Evolutionary conservation across 1,140 invertebrate species (phyloP), one percentile per base, ranked within the genome.

Genomic region (Drosophila fuyamai): DNA sequence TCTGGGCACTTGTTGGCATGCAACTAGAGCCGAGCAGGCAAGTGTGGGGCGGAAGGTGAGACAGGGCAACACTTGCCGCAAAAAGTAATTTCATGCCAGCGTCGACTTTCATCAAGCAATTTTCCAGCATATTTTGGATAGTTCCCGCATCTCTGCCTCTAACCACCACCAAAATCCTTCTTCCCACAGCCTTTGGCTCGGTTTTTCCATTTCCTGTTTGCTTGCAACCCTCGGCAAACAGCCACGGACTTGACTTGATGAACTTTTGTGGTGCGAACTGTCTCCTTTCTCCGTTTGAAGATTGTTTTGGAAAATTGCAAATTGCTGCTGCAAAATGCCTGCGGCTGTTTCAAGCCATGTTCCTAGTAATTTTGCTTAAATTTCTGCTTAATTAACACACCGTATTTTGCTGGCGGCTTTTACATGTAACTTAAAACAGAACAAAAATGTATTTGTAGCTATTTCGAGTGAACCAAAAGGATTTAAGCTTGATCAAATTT

Each of bases 61-160:
- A 62, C 62, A 50, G 29, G 67, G 50, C 65, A 76, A 65, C 58
- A 67, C 55, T 67, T 71, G 70, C 78, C 66, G 48, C 79, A 79
- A 59, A 73, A 82, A 79, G 71, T 86, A 88, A 88, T 86, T 82
- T 78, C 63, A 73, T 84, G 62, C 53, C 56, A 43, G 59, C 60
- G 61, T 67, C 57, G 65, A 70, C 68, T 76, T 82, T 82, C 50
- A 73, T 75, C 65, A 66, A 62, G 63, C 67, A 74, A 79, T 79
- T 82, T 79, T 54, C 16, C 50, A 82, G 43, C 65, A 82, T 86
- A 86, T 82, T 86, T 85, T 23, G 74, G 54, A 14, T 29, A 50
- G 35, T 63, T 55, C 12, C 41, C 36, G 40, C 36, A 6, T 57
- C 40, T 35, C 12, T 5, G 44, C 38, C 27, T 35, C 12, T 16